Evolutionary conservation across 2,888 invertebrate genomes (phyloP).

Genomic region (Mellilla xanthometata): DNA sequence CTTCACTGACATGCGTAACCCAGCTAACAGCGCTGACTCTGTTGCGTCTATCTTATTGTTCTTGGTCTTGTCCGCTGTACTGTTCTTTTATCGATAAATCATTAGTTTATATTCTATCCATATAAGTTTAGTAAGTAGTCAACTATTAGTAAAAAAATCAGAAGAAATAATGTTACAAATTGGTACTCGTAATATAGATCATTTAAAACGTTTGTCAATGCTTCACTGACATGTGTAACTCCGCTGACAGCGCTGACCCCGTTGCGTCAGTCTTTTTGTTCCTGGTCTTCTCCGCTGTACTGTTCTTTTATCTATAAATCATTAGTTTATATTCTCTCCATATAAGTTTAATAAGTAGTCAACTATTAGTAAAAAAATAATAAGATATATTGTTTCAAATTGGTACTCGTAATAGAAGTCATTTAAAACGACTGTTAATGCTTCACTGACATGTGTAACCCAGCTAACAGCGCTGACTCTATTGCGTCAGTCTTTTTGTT

Average conservation of each 20-base stretch:
- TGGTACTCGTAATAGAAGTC: slow-evolving; percentile 83
- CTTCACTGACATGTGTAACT: slow-evolving; percentile 84
- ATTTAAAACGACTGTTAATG: slow-evolving; percentile 85
- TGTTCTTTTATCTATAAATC: slow-evolving; percentile 43
- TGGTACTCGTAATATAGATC: too few relatives aligned
- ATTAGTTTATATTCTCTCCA: too few relatives aligned
- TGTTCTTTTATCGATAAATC: slow-evolving; percentile 43
- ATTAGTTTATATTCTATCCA: too few relatives aligned
- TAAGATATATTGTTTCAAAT: too few relatives aligned
- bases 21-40: slow-evolving; percentile 42
- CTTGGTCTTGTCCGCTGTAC: slow-evolving; percentile 39
- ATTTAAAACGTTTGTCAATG: slow-evolving; percentile 85
- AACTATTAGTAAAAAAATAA: too few relatives aligned
- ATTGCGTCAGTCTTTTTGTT: slow-evolving; percentile 39
- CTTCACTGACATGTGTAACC: slow-evolving; percentile 84
- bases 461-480: slow-evolving; percentile 42
- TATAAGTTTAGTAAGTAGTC: too few relatives aligned
- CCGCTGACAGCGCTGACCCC: slow-evolving; percentile 43
- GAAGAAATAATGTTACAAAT: too few relatives aligned
- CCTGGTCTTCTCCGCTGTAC: slow-evolving; percentile 39
- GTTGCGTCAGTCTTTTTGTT: slow-evolving; percentile 39
- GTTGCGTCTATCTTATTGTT: slow-evolving; percentile 39
- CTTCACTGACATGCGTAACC: slow-evolving; percentile 84
- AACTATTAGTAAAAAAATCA: too few relatives aligned
- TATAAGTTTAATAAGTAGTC: too few relatives aligned